phyloP scores from a whole-genome alignment of 2,797 vertebrate genomes.

The Myotis planiceps region DNA sequence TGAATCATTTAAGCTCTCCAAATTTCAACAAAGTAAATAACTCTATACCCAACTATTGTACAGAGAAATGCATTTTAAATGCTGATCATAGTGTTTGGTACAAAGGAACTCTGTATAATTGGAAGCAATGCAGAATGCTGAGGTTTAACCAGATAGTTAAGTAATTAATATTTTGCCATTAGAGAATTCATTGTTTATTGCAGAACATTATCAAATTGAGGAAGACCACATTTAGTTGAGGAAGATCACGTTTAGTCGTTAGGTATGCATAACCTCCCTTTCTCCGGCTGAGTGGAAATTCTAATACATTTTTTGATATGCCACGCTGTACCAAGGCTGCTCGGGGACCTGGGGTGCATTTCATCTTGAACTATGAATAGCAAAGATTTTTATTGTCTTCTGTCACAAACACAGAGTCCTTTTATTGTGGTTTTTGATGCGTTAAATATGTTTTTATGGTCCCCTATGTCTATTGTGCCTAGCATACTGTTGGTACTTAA shows the following conservation, averaged over 20 bases:
- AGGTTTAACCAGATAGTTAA: not conserved
- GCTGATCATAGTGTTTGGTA: not conserved
- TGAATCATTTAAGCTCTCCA: not conserved
- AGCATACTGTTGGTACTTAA: constrained; percentile 80
- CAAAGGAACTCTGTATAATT: not conserved
- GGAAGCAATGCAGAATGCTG: not conserved
- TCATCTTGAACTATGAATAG: constrained; percentile 75
- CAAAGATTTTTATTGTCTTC: constrained; percentile 73
- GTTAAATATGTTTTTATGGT: constrained; percentile 74
- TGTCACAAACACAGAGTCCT: constrained; percentile 67
- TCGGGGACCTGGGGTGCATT: constrained; percentile 75
- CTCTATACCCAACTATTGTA: not conserved
- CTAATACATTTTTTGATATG: constrained; percentile 69
- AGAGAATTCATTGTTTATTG: constrained; percentile 64
- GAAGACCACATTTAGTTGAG: constrained; percentile 72
- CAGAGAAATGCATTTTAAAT: not conserved
- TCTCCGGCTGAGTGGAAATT: constrained; percentile 40
- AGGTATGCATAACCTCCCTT: constrained; percentile 54
- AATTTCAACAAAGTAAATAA: constrained; percentile 26
- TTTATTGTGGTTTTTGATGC: constrained; percentile 68
- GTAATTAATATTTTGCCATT: constrained; percentile 5
- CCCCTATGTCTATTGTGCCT: constrained; percentile 54
- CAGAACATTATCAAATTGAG: constrained; percentile 71
- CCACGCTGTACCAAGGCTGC: constrained; percentile 56
- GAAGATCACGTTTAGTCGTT: constrained; percentile 70